Percentiles rank a stretch among this genome's conserved stretches.
phyloP scores from a whole-genome alignment of 53 echinoderm and acorn worm genomes.

The Henricia sp. region DNA sequence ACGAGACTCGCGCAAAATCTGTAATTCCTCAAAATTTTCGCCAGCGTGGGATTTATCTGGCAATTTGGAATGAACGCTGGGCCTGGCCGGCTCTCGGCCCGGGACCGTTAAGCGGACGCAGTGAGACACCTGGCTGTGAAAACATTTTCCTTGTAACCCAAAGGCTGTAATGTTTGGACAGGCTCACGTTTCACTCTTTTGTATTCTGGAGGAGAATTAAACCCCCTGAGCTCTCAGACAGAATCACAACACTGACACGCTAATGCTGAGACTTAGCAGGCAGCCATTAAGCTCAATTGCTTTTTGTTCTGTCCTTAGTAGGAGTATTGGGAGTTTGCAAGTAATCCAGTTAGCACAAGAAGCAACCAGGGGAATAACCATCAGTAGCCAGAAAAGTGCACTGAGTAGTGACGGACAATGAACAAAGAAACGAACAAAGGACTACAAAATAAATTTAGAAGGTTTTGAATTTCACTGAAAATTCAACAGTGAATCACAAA shows the following conservation, averaged over 20 bases:
- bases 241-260: constrained; percentile 31
- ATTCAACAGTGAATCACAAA: too few relatives aligned
- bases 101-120: background rate
- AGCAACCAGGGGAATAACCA: too few relatives aligned
- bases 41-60: background rate
- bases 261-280: too few relatives aligned
- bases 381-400: too few relatives aligned
- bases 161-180: constrained; percentile 33
- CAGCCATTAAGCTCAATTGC: too few relatives aligned
- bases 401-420: too few relatives aligned
- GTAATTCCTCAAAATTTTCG: background rate
- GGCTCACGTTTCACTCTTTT: constrained; percentile 8
- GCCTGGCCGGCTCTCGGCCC: background rate
- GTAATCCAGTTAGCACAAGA: too few relatives aligned
- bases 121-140: constrained; percentile 26
- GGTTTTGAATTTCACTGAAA: too few relatives aligned
- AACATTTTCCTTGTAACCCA: constrained; percentile 26
- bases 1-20: background rate
- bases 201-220: background rate
- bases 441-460: too few relatives aligned
- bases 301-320: too few relatives aligned
- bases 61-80: background rate
- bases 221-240: constrained; percentile 8
- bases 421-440: too few relatives aligned
- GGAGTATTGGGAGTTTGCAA: too few relatives aligned